A percentile compares a stretch with the other conserved stretches of the same genome.
Conservation (phyloP, 2,888 invertebrate species). For the Lysandra bellargus region DNA sequence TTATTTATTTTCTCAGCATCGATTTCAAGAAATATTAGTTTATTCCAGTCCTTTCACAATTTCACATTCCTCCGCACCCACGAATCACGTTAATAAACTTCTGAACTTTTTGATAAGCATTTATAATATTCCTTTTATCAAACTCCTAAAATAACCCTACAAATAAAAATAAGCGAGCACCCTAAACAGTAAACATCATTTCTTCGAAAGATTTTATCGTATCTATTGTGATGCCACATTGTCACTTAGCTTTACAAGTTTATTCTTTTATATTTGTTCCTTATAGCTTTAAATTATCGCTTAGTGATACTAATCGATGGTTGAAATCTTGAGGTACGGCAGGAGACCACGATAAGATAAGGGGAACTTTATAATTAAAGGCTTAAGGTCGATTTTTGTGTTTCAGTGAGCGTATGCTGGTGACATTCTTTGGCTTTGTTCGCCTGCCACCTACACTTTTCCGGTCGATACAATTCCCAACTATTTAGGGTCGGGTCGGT, state of each 20-base stretch:
- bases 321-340: constrained; percentile 50
- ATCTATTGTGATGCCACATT: constrained; percentile 24
- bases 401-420: constrained; percentile 22
- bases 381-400: background rate
- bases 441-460: constrained; percentile 63
- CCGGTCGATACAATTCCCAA: constrained; percentile 60
- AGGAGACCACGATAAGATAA: background rate
- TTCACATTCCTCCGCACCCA: too few relatives aligned
- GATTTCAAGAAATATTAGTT: too few relatives aligned
- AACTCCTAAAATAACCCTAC: too few relatives aligned
- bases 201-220: background rate
- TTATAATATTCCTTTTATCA: too few relatives aligned
- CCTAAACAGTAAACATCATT: background rate
- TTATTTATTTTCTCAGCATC: too few relatives aligned
- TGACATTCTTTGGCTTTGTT: constrained; percentile 71
- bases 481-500: constrained; percentile 44
- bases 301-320: constrained; percentile 38
- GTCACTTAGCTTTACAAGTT: constrained; percentile 21
- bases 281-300: constrained; percentile 35
- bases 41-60: too few relatives aligned
- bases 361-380: background rate
- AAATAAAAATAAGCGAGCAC: constrained; percentile 2
- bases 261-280: constrained; percentile 18
- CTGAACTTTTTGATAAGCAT: too few relatives aligned
- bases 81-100: too few relatives aligned